Evolutionary conservation across 1,140 invertebrate genomes (phyloP).

Genomic region (Gryllus bimaculatus): DNA sequence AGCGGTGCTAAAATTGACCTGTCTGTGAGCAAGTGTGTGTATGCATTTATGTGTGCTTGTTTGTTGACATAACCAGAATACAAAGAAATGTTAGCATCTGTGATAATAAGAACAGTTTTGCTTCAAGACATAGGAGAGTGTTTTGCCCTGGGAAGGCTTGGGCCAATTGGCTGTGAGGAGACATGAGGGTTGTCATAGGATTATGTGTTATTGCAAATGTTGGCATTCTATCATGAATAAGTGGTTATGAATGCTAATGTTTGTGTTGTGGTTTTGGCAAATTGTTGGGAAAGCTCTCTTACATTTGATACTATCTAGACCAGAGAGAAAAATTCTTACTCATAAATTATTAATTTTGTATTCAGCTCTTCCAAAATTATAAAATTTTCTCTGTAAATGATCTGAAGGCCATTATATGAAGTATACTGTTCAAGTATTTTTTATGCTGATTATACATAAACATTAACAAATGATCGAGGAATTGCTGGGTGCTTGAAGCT

Average conservation of each 20-base stretch:
- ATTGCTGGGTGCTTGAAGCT: conserved; percentile 3
- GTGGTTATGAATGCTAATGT: background rate
- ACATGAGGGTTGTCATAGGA: background rate
- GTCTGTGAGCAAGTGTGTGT: background rate
- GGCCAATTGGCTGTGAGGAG: background rate
- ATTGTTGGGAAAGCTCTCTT: background rate
- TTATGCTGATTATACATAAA: background rate
- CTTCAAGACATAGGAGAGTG: background rate
- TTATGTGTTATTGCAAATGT: background rate
- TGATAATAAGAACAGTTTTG: background rate
- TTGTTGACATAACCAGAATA: background rate
- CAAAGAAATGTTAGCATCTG: conserved; percentile 1
- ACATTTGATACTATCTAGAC: background rate
- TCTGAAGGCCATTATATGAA: too few relatives aligned
- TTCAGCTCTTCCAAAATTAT: background rate
- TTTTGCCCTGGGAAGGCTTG: background rate
- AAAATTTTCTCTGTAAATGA: background rate
- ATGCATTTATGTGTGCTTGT: background rate
- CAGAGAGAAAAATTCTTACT: background rate
- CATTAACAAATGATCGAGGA: background rate
- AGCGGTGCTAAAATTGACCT: background rate
- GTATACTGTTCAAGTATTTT: background rate
- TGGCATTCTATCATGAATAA: background rate
- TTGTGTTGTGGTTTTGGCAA: background rate
- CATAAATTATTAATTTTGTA: background rate